Evolutionary conservation across 1,140 invertebrate species (phyloP), one percentile per base, ranked within the genome.

Genomic region (Calosoma granatense): DNA sequence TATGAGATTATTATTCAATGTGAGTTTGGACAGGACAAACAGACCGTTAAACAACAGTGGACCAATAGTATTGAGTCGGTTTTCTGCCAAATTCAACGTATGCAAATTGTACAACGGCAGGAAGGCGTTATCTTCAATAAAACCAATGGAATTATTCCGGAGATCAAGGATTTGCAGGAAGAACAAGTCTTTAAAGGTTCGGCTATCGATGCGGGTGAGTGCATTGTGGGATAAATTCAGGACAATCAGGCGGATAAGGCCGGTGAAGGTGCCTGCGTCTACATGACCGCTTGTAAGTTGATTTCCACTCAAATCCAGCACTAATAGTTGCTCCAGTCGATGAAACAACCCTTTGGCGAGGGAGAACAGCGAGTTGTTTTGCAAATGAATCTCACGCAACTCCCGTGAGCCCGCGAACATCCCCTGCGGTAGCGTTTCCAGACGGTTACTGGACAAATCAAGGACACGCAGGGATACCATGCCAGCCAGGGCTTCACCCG

Each of bases 221-320:
- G 81, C 80, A 66, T 95, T 95, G 68, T 87, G 85, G 0, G 89
- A 90, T 63, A 95, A 73, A 70, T 93, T 89, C 51, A 95, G 76
- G 2, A 92, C 81, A 63, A 93, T 86, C 23, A 95, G 74, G 6
- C 89, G 78, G 43, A 89, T 92, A 19, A 94, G 75, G 17, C 90
- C 90, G 22, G 85, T 74, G 67, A 95, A 93, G 19, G 88, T 90
- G 1, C 84, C 85, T 54, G 88, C 83, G 64, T 89, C 86, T 58
- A 92, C 83, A 67, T 85, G 89, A 62, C 84, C 85, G 67, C 84
- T 89, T 53, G 84, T 85, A 41, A 97, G 75, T 64, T 86, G 83
- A 74, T 97, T 97, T 56, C 86, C 83, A 1, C 89, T 89, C 53
- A 95, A 75, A 71, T 97, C 90, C 23, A 97, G 77, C 9, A 91